These are phyloP conservation scores for Eremobia ochroleuca DNA, from an alignment of 2,888 invertebrate species.

Conservation along the genomic window DNA sequence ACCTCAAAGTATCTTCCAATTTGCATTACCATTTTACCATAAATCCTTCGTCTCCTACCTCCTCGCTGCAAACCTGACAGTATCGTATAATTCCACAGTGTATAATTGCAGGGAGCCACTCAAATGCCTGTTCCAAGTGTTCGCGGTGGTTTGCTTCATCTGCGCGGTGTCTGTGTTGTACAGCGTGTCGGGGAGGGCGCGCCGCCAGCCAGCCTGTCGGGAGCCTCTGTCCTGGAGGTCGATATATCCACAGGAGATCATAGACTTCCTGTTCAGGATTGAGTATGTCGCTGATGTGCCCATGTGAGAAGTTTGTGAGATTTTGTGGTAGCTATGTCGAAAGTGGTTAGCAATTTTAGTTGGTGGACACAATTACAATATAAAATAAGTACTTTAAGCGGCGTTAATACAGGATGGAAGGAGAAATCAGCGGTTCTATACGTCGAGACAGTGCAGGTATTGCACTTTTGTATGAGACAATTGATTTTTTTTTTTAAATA, in stretches of 20 bases:
- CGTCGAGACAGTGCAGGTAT: not conserved
- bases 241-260: constrained; percentile 82
- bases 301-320: constrained; percentile 74
- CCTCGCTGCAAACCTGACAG: constrained; percentile 43
- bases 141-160: constrained; percentile 85
- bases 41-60: not conserved
- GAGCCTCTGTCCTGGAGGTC: constrained; percentile 83
- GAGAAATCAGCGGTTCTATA: not conserved
- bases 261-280: constrained; percentile 83
- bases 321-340: not conserved
- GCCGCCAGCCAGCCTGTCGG: constrained; percentile 56
- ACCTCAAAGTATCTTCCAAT: not conserved
- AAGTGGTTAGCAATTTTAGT: not conserved
- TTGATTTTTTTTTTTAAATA: too few species aligned
- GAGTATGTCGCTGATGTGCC: constrained; percentile 88
- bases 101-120: constrained; percentile 85
- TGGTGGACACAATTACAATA: not conserved
- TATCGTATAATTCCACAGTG: constrained; percentile 75
- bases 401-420: not conserved
- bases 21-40: not conserved
- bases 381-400: not conserved
- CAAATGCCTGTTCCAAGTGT: constrained; percentile 85
- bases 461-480: not conserved
- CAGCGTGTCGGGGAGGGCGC: constrained; percentile 72
- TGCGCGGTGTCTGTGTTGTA: constrained; percentile 80